A percentile compares a stretch with the other conserved stretches of the same genome.
phyloP scores from a whole-genome alignment of 2,888 invertebrate genomes.

The Pyrrhosoma nymphula region DNA sequence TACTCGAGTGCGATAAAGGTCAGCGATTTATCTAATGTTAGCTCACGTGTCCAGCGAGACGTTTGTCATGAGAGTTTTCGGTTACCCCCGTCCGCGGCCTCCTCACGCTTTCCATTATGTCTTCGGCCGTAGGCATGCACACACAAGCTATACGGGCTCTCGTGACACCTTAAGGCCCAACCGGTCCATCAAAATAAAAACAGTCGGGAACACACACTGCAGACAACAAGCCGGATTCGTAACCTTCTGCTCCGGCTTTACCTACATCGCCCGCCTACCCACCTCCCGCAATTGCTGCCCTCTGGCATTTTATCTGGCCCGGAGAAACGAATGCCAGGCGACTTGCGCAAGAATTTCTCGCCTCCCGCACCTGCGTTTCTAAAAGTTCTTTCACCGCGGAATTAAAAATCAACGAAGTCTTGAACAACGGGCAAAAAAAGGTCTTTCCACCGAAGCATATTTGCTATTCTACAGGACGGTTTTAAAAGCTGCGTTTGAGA shows the following conservation, averaged over 20 bases:
- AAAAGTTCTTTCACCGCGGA: not conserved
- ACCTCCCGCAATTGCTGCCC: not conserved
- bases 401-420: not conserved
- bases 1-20: not conserved
- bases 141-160: not conserved
- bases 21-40: not conserved
- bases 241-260: not conserved
- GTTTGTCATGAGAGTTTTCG: not conserved
- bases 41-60: not conserved
- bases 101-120: not conserved
- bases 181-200: not conserved
- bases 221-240: not conserved
- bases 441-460: not conserved
- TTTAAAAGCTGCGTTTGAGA: not conserved
- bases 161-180: not conserved
- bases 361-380: slow-evolving; percentile 18
- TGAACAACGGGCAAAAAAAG: not conserved
- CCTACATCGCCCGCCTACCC: not conserved
- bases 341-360: slow-evolving; percentile 4
- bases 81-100: not conserved
- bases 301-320: slow-evolving; percentile 41
- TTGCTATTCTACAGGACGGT: not conserved
- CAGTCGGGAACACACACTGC: not conserved
- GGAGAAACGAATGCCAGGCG: not conserved
- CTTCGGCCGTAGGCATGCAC: not conserved